Percentiles rank a stretch among this genome's conserved stretches.
phyloP scores from a whole-genome alignment of 2,113 vertebrate genomes.

The Caranx ignobilis region DNA sequence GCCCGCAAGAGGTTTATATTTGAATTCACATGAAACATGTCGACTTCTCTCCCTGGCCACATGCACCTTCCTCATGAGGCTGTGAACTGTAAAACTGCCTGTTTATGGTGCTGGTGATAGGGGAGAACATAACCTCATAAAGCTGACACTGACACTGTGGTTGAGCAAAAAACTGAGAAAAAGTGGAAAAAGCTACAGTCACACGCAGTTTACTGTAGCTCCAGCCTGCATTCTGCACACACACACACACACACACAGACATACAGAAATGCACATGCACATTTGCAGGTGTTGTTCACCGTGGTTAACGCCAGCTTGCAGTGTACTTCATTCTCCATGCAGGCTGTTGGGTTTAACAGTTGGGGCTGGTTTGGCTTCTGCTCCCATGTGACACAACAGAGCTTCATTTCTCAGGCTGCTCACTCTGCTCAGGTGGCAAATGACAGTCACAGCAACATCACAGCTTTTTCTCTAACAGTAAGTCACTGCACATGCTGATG shows the following conservation, averaged over 20 bases:
- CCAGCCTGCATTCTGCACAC: background rate
- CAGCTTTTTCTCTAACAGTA: background rate
- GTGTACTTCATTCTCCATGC: slow-evolving; percentile 31
- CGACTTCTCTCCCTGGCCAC: background rate
- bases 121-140: background rate
- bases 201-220: background rate
- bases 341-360: slow-evolving; percentile 21
- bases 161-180: background rate
- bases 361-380: slow-evolving; percentile 17
- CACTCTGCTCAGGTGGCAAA: background rate
- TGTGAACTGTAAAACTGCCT: background rate
- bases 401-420: slow-evolving; percentile 19
- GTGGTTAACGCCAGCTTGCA: slow-evolving; percentile 59
- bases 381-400: slow-evolving; percentile 8
- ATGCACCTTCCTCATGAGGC: background rate
- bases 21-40: slow-evolving; percentile 18
- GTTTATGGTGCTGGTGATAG: background rate
- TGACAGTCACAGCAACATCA: background rate
- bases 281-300: slow-evolving; percentile 61
- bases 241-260: slow-evolving; percentile 14
- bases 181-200: slow-evolving; percentile 7
- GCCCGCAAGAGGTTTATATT: background rate
- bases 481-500: background rate
- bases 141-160: background rate
- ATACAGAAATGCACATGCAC: slow-evolving; percentile 14